Conservation (phyloP, 2,797 vertebrate species). For the Ctenochaetus hawaiiensis region DNA sequence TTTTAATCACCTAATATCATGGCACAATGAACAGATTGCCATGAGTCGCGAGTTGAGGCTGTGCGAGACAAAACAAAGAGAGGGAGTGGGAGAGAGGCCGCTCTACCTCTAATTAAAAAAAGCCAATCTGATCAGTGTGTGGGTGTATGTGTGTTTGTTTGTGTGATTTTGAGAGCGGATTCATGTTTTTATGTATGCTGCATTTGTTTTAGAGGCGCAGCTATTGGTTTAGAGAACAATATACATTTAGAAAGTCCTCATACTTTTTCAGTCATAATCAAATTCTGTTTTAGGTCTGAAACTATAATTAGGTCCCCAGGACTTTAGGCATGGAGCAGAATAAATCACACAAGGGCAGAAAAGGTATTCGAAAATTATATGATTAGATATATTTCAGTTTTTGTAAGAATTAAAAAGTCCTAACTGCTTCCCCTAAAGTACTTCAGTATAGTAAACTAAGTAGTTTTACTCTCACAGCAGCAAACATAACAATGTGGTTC, state of each 20-base stretch:
- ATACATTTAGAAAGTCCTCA: background rate
- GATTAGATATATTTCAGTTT: background rate
- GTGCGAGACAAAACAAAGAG: constrained; percentile 69
- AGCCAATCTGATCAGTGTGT: constrained; percentile 59
- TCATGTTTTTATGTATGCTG: constrained; percentile 15
- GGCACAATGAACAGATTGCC: constrained; percentile 83
- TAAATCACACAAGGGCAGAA: constrained; percentile 11
- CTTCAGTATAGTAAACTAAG: background rate
- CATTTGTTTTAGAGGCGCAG: constrained; percentile 19
- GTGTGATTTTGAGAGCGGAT: constrained; percentile 6
- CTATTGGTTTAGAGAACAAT: background rate
- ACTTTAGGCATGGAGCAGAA: constrained; percentile 1
- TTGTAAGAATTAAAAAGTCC: background rate
- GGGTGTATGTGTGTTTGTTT: constrained; percentile 31
- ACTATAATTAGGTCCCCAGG: constrained; percentile 7
- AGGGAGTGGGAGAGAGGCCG: constrained; percentile 36
- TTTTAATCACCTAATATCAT: constrained; percentile 86
- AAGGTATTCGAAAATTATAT: background rate
- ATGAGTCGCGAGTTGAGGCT: constrained; percentile 70
- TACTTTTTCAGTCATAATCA: constrained; percentile 8
- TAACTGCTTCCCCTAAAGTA: background rate
- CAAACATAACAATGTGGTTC: background rate
- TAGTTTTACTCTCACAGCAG: background rate
- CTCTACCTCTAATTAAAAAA: constrained; percentile 72
- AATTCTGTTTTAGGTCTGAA: constrained; percentile 4